Evolutionary conservation across 2,888 invertebrate genomes (phyloP), one percentile per base, ranked within the genome.

Genomic region (Erebia ligea): DNA sequence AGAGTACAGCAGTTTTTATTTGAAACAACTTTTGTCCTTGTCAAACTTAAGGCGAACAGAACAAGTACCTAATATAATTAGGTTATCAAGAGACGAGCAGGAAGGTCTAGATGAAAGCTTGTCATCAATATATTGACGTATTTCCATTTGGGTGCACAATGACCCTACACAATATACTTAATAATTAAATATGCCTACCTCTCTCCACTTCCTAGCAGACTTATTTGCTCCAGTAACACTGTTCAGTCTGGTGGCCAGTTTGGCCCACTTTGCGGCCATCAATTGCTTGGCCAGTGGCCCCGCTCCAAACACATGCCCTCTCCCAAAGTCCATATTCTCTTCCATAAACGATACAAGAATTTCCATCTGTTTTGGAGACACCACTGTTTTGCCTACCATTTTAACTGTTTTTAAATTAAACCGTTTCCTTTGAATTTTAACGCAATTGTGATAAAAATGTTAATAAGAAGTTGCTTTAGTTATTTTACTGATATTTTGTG

Each of bases 301-400:
- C 6, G 61, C 61, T 13, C 59, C 17, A 25, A 45, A 59, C 13
- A 67, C 59, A 17, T 61, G 50, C 6, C 67, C 67, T 40, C 59
- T 59, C 6, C 59, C 67, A 21, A 67, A 67, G 17, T 67, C 67
- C 34, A 21, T 59, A 9, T 67, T 59, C 19, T 67, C 67, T 59
- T 67, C 67, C 67, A 67, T 67, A 50, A 67, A 67, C 15, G 67
- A 67, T 34, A 67, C 67, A 2, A 67, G 40, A 8, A 67, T 67
- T 40, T 67, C 67, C 67, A 67, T 67, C 25, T 67, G 67, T 67
- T 67, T 50, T 11, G 67, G 67, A 13, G 67, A 61, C 40, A 67
- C 67, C 9, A 67, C 67, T 9, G 67, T 67, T 67, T 67, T 67
- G 50, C 67, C 67, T 5, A 67, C 67, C 67, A 67, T 67, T 59